These are phyloP conservation scores for Alauda arvensis DNA, from an alignment of 2,797 vertebrate species.

Conservation along the genomic window DNA sequence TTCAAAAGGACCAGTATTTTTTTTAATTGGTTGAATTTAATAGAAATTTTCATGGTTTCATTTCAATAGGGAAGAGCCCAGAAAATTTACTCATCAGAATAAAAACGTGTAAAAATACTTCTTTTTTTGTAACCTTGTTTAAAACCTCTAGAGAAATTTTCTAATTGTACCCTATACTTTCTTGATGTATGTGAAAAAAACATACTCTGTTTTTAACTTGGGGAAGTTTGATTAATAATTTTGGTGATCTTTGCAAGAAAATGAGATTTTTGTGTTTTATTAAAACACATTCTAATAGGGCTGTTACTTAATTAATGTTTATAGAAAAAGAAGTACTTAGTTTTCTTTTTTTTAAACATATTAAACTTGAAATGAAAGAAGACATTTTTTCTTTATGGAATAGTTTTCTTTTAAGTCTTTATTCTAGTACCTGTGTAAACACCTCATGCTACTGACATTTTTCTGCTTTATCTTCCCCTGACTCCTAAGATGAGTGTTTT, in stretches of 20 bases:
- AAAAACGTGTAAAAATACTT: neutral
- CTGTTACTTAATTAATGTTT: neutral
- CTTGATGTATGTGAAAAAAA: neutral
- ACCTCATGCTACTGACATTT: neutral
- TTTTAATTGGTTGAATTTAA: neutral
- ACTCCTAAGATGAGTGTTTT: neutral
- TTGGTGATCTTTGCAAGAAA: neutral
- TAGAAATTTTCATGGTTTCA: neutral
- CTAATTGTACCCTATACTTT: neutral
- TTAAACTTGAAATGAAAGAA: neutral
- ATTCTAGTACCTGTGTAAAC: neutral
- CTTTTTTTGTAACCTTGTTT: neutral
- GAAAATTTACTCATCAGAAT: neutral
- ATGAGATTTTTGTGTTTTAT: neutral
- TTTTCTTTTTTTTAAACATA: neutral
- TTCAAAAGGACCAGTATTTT: neutral
- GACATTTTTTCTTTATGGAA: neutral
- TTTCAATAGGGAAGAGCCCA: neutral
- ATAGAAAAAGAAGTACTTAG: neutral
- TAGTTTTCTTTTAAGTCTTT: neutral
- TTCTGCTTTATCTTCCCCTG: neutral
- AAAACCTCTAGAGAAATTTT: neutral
- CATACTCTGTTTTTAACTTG: neutral
- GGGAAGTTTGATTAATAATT: neutral
- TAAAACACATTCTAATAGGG: neutral